Evolutionary conservation across 2,113 vertebrate species (phyloP).

Genomic region (Pseudorectes ferrugineus): DNA sequence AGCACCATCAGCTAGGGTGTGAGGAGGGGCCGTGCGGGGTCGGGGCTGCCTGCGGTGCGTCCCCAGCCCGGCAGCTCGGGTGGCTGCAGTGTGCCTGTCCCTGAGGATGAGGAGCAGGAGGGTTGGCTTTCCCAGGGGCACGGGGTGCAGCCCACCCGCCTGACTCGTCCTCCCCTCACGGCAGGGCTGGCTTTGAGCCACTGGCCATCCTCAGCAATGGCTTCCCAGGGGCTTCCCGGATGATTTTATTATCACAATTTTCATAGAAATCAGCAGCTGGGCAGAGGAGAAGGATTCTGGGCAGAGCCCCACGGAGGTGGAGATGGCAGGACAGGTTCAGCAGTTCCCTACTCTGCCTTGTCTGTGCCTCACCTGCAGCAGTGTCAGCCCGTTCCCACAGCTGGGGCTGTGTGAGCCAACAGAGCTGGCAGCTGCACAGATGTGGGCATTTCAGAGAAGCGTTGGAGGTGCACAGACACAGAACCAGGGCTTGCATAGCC

Average conservation of each 20-base stretch:
- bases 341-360: background rate
- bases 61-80: background rate
- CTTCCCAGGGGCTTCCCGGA: background rate
- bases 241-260: background rate
- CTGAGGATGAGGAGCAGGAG: background rate
- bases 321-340: background rate
- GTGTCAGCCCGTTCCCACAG: background rate
- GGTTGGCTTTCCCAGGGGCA: background rate
- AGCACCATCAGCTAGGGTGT: fast-evolving
- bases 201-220: background rate
- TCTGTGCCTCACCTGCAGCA: background rate
- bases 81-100: background rate
- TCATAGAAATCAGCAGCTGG: background rate
- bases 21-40: fast-evolving
- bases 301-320: fast-evolving
- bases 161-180: fast-evolving
- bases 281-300: background rate
- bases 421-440: background rate
- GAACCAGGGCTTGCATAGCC: background rate
- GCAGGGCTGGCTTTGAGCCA: background rate
- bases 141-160: background rate
- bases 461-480: background rate
- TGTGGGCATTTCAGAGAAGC: background rate
- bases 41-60: fast-evolving
- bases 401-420: background rate